Evolutionary conservation across 2,113 vertebrate species (phyloP), one percentile per base, ranked within the genome.

Genomic region (Atherinomorus stipes): DNA sequence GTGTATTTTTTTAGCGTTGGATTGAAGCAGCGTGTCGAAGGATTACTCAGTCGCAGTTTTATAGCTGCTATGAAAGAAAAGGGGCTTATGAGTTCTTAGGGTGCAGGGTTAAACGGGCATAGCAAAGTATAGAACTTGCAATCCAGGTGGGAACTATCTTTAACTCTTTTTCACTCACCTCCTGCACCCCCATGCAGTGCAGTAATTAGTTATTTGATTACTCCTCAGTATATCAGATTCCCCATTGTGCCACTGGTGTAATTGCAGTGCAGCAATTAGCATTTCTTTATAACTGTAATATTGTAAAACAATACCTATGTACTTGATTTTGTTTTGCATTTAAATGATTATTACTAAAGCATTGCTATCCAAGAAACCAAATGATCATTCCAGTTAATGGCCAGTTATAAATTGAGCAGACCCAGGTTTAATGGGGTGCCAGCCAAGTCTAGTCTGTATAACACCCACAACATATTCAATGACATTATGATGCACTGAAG

Each of bases 131-230:
- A 23, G 11, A 64, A 44, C 26, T 19, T 42, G 31, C 26, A 9
- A 54, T 50, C 70, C 65, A 64, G 44, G 13, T n/a, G 52, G 56
- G 67, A 71, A 37, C 71, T 62, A 57, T 71, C 57, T 65, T 70
- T 40, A 22, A 68, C 64, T 40, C 6, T 13, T 60, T 71, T 75
- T 73, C 18, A 53, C 67, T 62, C 49, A 31, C 65, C 31, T 51
- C 69, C 64, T 71, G 19, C 31, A 67, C 64, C 28, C 54, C 23
- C 54, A 60, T 58, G 74, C 31, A 26, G 58, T 77, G 40, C 59
- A 77, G 57, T 85, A 76, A 85, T 81, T 78, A 74, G 45, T 45
- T 71, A 26, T 74, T 69, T 84, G 53, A 81, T 85, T 74, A 69
- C 62, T 49, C 45, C 52, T 58, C 26, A 65, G 50, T 81, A 60